These are phyloP conservation scores for Acanthosepion pharaonis DNA, from an alignment of 2,888 invertebrate genomes.

Conservation along the genomic window DNA sequence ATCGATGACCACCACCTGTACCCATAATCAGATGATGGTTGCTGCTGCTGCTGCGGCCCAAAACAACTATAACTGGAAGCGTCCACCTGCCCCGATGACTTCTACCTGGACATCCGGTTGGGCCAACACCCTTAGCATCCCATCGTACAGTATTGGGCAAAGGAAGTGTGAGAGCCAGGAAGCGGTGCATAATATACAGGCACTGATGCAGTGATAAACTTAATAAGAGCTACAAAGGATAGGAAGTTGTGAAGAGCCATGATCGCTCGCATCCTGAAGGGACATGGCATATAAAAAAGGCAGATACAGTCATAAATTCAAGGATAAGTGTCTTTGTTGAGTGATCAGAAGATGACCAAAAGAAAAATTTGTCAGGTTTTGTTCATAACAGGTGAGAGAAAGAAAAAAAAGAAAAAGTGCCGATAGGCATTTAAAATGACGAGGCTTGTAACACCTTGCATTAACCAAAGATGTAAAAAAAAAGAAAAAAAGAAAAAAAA, in stretches of 20 bases:
- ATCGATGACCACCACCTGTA: constrained; percentile 37
- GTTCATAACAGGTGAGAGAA: neutral
- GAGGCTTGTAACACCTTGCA: neutral
- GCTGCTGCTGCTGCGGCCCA: neutral
- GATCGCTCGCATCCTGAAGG: too few relatives aligned
- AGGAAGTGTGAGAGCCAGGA: constrained; percentile 47
- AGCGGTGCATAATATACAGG: constrained; percentile 42
- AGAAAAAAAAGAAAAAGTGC: neutral
- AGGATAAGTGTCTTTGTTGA: neutral
- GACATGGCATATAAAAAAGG: neutral
- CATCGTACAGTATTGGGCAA: constrained; percentile 44
- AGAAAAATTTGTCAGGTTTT: neutral
- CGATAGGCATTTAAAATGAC: neutral
- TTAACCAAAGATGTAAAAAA: neutral
- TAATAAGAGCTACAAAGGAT: too few relatives aligned
- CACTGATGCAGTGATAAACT: constrained; percentile 35
- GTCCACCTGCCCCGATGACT: neutral
- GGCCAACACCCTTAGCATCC: constrained; percentile 40
- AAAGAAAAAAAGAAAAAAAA: too few relatives aligned
- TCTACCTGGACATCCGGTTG: constrained; percentile 25
- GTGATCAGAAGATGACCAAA: neutral
- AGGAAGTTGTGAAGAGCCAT: too few relatives aligned
- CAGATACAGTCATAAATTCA: constrained; percentile 15
- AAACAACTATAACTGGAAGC: constrained; percentile 41
- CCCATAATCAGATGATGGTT: constrained; percentile 38